Base-by-base conservation (phyloP, 2,888 invertebrate genomes). In the Drosophila anomalipes region DNA sequence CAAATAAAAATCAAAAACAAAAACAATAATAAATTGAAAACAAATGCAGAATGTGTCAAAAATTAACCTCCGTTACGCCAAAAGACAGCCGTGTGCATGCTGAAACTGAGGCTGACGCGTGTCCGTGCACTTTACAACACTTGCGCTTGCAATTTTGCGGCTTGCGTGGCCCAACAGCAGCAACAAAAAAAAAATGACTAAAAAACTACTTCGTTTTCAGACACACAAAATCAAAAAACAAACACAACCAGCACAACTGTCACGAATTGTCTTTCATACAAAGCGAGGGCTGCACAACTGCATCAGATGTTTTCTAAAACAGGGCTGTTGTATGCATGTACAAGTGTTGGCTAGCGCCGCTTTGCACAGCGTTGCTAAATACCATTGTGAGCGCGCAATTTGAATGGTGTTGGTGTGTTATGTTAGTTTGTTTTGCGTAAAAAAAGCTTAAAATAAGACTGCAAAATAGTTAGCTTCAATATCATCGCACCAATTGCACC, bases 61-160 rank as follows among this genome's bases (percentile, higher is more conserved):
- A 67, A 59, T 63, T 86, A 83, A 93, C 93, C 93, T 91, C 93
- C 93, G 78, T 93, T 92, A 71, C 92, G 91, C 92, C 93, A 93
- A 85, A 93, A 93, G 39, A 93, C 93, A 41, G 93, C 93, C 49
- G 93, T 93, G 81, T 93, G 93, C 93, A 93, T 93, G 70, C 70
- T 86, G 81, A 70, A 61, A 53, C 60, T 66, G 54, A 26, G 30
- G 22, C 19, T 70, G 62, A 57, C 71, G 64, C 30, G 19, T 41
- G 54, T 60, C 52, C 30, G 35, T 68, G 33, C 70, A 74, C 74
- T 78, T 57, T n/a, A 53, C 47, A 67, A 70, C 70, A 79, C 73
- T 79, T 71, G 68, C 37, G 22, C 9, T 44, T 56, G 26, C 30
- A 62, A 54, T 56, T 64, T 61, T 14, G 39, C 32, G 12, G 39